Evolutionary conservation across 2,797 vertebrate genomes (phyloP), one percentile per base, ranked within the genome.

Genomic region (Tadarida brasiliensis): DNA sequence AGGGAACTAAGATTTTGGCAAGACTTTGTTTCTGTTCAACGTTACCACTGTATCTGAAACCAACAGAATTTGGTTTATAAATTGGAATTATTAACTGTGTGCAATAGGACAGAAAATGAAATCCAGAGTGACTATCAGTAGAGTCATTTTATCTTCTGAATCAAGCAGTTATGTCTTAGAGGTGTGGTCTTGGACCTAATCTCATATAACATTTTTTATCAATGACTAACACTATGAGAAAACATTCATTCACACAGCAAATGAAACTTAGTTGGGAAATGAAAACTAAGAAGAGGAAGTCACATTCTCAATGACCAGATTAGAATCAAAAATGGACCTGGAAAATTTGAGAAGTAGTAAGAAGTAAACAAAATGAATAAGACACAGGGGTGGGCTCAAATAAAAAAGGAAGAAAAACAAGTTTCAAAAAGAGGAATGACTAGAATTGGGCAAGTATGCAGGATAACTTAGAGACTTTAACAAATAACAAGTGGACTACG

Each of bases 211-310:
- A 71, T 93, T 97, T 95, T 97, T 97, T 94, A 96, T 96, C 95
- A 97, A 94, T 98, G 97, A 97, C 95, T 96, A 94, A 91, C 87
- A 95, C 57, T 90, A 90, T 61, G 67, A 85, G 92, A 80, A 94
- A 14, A 86, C 30, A 94, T 63, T 95, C 95, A 95, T 95, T 95
- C 90, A 96, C 92, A 95, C 33, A 96, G 92, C 61, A 97, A 90
- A 90, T 9, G 83, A 97, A 96, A 94, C 74, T 59, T 61, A 90
- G 22, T 30, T 91, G 88, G 95, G 97, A 97, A 98, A 94, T 77
- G 95, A 97, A 96, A 96, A 96, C 85, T 91, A 73, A 97, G 70
- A 96, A 96, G 94, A 95, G 97, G 97, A 98, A 98, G 96, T 95
- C 68, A 95, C 87, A 93, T 97, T 96, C 87, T 96, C 89, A 95